Base-by-base conservation (phyloP, 2,888 invertebrate species). In the Nyleta sp. region DNA sequence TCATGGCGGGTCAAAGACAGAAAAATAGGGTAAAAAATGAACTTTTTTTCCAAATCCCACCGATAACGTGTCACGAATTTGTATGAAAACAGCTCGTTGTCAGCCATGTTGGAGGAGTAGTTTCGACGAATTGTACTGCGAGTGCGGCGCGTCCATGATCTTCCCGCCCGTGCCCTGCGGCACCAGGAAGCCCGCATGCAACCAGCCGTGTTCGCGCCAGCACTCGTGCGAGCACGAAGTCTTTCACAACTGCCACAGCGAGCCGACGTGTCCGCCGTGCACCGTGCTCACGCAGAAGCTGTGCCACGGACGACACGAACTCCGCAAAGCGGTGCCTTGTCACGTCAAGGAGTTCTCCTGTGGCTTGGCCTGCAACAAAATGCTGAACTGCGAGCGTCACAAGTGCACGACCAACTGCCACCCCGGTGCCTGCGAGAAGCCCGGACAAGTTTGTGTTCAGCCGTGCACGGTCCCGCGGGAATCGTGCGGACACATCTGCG, bases 91-190 rank as follows among this genome's bases (percentile, higher is more conserved):
- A 89, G 89, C 87, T n/a, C 83, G 89, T 78, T 90, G 90, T 71
- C 85, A 85, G 31, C 83, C 87, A 2, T 90, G 90, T 64, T 90
- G 87, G 85, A 83, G 87, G 6, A 90, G 88, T 70, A 90, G 94
- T 87, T 98, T 98, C 91, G 96, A 97, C 60, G 99, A 99, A 91
- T 91, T 99, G 57, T 94, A 94, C 17, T 99, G 99, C 90, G 95
- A 95, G 88, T 99, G 99, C 91, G 98, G 99, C 6, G 92, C 94
- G 0, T 94, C 95, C 81, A 96, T 98, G 28, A 91, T 96, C 62
- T 95, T 95, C 89, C 99, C 99, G 1, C 99, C 99, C 0, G 94
- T 99, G 55, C 94, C 96, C 0, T 99, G 99, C 91, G 99, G 99
- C 15, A 95, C 97, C 0, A 94, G 94, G 75, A 95, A 95, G 2